Percentiles rank a stretch among this genome's conserved stretches.
Evolutionary conservation across 2,113 vertebrate species (phyloP).

Genomic region (Illadopsis cleaveri): DNA sequence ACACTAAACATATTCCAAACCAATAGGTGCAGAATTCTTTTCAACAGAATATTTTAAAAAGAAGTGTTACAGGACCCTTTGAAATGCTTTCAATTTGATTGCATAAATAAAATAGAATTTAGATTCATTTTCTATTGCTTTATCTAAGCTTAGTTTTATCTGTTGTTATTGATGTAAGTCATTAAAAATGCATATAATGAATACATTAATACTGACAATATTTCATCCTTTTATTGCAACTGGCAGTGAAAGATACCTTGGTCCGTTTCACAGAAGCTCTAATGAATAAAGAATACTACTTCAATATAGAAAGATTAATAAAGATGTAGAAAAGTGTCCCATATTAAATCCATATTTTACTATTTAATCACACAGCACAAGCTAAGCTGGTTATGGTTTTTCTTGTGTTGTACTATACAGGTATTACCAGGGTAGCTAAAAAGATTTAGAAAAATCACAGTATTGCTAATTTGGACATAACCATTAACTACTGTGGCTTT

Average conservation of each 20-base stretch:
- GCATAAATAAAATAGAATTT: neutral
- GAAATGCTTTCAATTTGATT: neutral
- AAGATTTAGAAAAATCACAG: neutral
- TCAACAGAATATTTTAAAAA: neutral
- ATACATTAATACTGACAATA: neutral
- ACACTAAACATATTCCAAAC: rapidly evolving
- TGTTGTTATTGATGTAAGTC: neutral
- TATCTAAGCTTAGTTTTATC: neutral
- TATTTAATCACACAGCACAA: neutral
- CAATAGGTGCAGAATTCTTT: neutral
- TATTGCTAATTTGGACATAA: neutral
- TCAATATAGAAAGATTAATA: neutral
- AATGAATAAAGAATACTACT: neutral
- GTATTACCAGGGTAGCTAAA: neutral
- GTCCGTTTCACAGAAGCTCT: neutral
- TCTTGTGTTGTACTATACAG: neutral
- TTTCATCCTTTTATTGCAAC: neutral
- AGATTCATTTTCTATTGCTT: neutral
- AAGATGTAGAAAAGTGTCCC: neutral
- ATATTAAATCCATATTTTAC: neutral
- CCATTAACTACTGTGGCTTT: neutral
- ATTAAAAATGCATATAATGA: neutral
- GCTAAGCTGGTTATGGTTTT: neutral
- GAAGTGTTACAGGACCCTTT: neutral
- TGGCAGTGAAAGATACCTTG: neutral